phyloP scores from a whole-genome alignment of 2,797 vertebrate genomes.

The Sternarchorhynchus goeldii region DNA sequence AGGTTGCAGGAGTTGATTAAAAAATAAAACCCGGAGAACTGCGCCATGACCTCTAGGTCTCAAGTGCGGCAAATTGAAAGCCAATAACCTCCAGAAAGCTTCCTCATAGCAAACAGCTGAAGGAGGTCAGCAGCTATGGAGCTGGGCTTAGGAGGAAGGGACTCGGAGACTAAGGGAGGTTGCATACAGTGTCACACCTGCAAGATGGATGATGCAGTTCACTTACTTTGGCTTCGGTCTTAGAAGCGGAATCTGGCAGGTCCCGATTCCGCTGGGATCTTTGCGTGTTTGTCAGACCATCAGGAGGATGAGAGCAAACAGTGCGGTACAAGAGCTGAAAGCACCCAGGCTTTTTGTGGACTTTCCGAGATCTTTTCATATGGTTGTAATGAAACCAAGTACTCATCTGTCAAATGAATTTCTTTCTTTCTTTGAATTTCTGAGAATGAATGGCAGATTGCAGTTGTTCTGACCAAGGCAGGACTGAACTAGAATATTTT shows the following conservation, averaged over 20 bases:
- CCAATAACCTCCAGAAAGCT: slow-evolving; percentile 43
- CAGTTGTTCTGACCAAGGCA: neutral
- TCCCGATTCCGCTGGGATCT: neutral
- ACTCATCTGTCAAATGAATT: no score
- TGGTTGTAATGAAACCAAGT: neutral
- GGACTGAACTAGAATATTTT: neutral
- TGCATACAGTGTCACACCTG: slow-evolving; percentile 22
- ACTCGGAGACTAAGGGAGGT: slow-evolving; percentile 26
- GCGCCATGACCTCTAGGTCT: slow-evolving; percentile 45
- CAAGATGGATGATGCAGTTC: slow-evolving; percentile 36
- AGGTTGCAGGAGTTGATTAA: slow-evolving; percentile 62
- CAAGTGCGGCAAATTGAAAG: slow-evolving; percentile 54
- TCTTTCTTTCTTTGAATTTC: no score
- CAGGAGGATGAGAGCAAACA: neutral
- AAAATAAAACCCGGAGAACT: slow-evolving; percentile 58
- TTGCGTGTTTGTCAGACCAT: slow-evolving; percentile 15
- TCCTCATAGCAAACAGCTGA: slow-evolving; percentile 27
- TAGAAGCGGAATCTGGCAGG: slow-evolving; percentile 11
- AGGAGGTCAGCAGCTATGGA: slow-evolving; percentile 43
- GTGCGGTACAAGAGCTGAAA: neutral
- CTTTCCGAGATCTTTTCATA: neutral
- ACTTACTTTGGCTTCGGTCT: neutral
- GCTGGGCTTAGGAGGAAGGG: slow-evolving; percentile 42
- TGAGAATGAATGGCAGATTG: no score
- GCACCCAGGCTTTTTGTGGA: neutral